Evolutionary conservation across 2,797 vertebrate species (phyloP).

Genomic region (Scolopax rusticola): DNA sequence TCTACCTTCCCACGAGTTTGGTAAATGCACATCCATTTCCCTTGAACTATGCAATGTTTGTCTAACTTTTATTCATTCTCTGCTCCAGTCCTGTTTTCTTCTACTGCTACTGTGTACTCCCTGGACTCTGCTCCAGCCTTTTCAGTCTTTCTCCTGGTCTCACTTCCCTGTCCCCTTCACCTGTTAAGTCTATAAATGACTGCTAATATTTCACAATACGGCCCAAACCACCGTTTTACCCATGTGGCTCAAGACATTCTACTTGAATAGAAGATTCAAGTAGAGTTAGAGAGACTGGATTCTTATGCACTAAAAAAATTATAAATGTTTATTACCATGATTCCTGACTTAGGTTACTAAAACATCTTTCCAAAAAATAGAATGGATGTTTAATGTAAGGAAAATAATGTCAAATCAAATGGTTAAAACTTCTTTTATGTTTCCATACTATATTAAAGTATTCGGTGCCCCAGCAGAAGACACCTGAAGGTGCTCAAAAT

Average conservation of each 20-base stretch:
- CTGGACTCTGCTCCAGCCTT: neutral
- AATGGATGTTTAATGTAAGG: neutral
- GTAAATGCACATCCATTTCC: neutral
- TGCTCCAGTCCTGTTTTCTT: neutral
- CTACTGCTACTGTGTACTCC: neutral
- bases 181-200: neutral
- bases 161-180: neutral
- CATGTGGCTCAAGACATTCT: no score
- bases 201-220: neutral
- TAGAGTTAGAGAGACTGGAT: neutral
- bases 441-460: neutral
- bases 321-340: neutral
- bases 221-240: neutral
- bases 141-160: neutral
- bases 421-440: neutral
- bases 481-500: neutral
- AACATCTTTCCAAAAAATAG: neutral
- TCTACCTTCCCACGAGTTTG: neutral
- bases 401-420: neutral
- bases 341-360: neutral
- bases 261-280: no score
- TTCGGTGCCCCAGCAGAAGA: neutral
- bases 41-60: neutral
- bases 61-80: neutral
- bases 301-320: neutral